A percentile compares a stretch with the other conserved stretches of the same genome.
Evolutionary conservation across 2,888 invertebrate species (phyloP).

Genomic region (Pherbina coryleti): DNA sequence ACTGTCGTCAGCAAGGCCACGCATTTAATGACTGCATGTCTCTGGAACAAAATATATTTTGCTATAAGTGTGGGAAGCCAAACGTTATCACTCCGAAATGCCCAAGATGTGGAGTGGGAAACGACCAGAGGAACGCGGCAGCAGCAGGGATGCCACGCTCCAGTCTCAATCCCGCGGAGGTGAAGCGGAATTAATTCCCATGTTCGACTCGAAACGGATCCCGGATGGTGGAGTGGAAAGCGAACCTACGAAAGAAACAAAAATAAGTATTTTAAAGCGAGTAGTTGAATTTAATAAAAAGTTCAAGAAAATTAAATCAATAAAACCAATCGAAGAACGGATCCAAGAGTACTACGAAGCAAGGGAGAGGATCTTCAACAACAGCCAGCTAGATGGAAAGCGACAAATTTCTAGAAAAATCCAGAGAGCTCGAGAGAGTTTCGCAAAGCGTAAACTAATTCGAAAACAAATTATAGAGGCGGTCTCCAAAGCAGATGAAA

Average conservation of each 20-base stretch:
- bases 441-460: too few species aligned
- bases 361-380: neutral
- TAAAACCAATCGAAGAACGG: neutral
- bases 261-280: neutral
- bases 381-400: too few species aligned
- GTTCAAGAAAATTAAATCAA: neutral
- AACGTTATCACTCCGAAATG: slow-evolving; percentile 10
- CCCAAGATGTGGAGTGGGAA: slow-evolving; percentile 12
- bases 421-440: too few species aligned
- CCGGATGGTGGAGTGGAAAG: too few species aligned
- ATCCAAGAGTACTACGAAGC: neutral
- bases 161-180: neutral
- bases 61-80: too few species aligned
- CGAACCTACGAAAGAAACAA: neutral
- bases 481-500: neutral
- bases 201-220: neutral
- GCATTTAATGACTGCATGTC: neutral
- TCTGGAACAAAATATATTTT: neutral
- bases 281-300: neutral
- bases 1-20: slow-evolving; percentile 2
- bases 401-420: too few species aligned
- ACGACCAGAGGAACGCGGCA: neutral
- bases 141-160: neutral
- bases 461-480: too few species aligned
- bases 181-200: neutral